These are phyloP conservation scores for Boleophthalmus pectinirostris DNA, from an alignment of 2,113 vertebrate species.

Conservation along the genomic window DNA sequence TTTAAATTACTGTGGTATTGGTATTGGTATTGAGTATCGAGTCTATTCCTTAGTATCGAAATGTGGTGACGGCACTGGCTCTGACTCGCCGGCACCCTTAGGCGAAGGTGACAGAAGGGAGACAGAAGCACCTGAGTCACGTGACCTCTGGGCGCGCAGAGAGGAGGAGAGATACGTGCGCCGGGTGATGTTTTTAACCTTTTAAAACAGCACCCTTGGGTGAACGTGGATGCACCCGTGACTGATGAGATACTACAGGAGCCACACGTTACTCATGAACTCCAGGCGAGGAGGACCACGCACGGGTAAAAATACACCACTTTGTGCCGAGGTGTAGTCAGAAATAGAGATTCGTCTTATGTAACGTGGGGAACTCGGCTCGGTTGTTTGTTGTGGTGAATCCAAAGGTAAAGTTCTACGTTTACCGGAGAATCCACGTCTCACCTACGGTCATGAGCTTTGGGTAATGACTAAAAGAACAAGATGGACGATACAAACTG, in stretches of 20 bases:
- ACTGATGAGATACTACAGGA: conserved; percentile 34
- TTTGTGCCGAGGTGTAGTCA: not conserved
- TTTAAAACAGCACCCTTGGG: conserved; percentile 27
- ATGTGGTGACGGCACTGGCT: not conserved
- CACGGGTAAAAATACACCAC: not conserved
- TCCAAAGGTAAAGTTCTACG: no score
- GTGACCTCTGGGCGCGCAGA: conserved; percentile 12
- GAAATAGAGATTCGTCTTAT: not conserved
- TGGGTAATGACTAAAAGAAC: no score
- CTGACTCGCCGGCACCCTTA: not conserved
- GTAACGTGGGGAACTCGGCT: not conserved
- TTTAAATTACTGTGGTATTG: no score
- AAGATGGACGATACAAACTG: no score
- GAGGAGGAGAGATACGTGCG: conserved; percentile 13
- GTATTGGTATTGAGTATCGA: no score
- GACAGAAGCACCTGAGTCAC: conserved; percentile 37
- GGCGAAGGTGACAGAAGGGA: not conserved
- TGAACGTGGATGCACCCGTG: conserved; percentile 28
- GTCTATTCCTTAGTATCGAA: no score
- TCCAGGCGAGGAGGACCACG: not conserved
- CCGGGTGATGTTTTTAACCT: conserved; percentile 39
- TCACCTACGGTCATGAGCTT: no score
- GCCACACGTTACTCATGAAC: not conserved
- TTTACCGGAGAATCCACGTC: no score
- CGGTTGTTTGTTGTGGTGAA: not conserved